Evolutionary conservation across 2,888 invertebrate species (phyloP).

Genomic region (Tanypteryx hageni): DNA sequence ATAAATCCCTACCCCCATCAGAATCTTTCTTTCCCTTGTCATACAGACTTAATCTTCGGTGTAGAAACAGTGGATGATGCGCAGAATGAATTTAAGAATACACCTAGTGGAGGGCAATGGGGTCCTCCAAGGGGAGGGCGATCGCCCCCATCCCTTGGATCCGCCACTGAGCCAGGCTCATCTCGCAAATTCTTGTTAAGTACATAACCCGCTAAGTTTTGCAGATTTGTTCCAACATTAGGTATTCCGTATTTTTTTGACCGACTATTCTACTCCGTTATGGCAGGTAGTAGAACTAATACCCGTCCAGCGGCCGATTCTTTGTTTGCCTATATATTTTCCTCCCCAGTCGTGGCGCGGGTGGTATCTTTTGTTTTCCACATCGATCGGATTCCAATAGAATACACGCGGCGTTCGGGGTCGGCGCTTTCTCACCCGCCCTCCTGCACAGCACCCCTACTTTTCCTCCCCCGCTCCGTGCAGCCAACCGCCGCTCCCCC

Average conservation of each 20-base stretch:
- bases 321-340: not conserved
- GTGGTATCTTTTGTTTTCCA: not conserved
- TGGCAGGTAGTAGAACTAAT: not conserved
- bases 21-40: too few relatives aligned
- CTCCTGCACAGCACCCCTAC: not conserved
- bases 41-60: too few relatives aligned
- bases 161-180: too few relatives aligned
- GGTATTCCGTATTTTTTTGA: not conserved
- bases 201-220: too few relatives aligned
- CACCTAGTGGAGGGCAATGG: too few relatives aligned
- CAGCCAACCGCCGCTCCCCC: not conserved
- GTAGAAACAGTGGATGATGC: too few relatives aligned
- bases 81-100: too few relatives aligned
- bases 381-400: slow-evolving; percentile 25
- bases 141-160: too few relatives aligned
- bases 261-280: not conserved
- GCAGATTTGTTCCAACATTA: not conserved
- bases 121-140: too few relatives aligned
- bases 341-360: not conserved
- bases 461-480: not conserved
- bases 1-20: too few relatives aligned
- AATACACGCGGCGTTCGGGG: slow-evolving; percentile 2
- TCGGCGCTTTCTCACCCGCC: not conserved
- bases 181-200: too few relatives aligned
- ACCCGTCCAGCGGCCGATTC: not conserved